These are phyloP conservation scores for Tragopan temminckii DNA, from an alignment of 2,797 vertebrate genomes.

Conservation along the genomic window DNA sequence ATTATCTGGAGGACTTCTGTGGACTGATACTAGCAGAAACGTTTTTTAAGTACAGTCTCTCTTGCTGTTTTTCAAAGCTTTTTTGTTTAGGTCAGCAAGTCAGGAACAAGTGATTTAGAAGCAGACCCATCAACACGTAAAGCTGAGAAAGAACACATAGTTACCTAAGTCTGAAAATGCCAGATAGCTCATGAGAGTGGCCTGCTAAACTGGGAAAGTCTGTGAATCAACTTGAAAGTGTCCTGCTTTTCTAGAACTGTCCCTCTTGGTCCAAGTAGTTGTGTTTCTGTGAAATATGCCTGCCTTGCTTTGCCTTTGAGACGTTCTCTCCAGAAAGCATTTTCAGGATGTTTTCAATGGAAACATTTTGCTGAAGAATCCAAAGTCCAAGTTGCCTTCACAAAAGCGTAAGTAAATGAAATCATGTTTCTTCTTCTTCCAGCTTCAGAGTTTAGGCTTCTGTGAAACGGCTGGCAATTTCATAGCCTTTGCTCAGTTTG, in stretches of 20 bases:
- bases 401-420: background rate
- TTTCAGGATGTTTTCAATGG: background rate
- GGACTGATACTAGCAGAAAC: background rate
- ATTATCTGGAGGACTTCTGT: background rate
- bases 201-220: background rate
- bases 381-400: background rate
- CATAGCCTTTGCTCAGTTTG: background rate
- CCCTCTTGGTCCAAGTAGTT: background rate
- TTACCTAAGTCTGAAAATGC: background rate
- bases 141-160: accelerated
- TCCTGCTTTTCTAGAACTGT: background rate
- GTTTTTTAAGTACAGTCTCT: background rate
- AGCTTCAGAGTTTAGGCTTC: background rate
- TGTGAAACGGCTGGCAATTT: background rate
- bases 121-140: accelerated
- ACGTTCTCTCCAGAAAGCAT: background rate
- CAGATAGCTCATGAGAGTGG: background rate
- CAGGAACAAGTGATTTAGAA: background rate
- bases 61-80: background rate
- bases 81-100: background rate
- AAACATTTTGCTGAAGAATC: background rate
- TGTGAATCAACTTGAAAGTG: background rate
- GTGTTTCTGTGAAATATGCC: background rate
- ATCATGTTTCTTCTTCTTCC: background rate
- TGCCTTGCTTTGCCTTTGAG: background rate